Evolutionary conservation across 35 echinoderm and acorn worm species (phyloP).

Genomic region (Apostichopus californicus): DNA sequence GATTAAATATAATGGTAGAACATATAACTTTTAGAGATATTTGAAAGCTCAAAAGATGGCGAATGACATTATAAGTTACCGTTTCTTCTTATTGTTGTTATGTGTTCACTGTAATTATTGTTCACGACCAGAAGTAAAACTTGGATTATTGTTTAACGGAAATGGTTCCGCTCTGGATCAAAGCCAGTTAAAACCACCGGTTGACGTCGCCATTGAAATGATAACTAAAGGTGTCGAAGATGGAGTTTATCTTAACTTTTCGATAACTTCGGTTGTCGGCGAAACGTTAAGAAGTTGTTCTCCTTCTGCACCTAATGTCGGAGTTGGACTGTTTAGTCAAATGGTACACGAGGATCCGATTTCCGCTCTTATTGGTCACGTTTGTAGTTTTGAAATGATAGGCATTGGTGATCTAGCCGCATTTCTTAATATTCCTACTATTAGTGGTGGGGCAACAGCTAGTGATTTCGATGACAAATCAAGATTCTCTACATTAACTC

Average conservation of each 20-base stretch:
- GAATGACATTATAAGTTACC: background rate
- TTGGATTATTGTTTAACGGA: background rate
- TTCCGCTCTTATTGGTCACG: constrained; percentile 15
- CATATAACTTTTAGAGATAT: background rate
- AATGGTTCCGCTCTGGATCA: background rate
- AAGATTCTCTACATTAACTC: background rate
- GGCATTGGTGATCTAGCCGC: constrained; percentile 25
- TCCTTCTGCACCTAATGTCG: background rate
- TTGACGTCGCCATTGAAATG: constrained; percentile 18
- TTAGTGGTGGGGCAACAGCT: background rate
- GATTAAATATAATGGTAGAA: too few species aligned
- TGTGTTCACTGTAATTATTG: background rate
- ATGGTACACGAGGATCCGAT: background rate
- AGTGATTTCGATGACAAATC: background rate
- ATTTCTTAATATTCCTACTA: background rate
- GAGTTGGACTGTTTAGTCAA: constrained; percentile 13
- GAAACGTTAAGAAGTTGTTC: background rate
- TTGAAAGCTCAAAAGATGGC: background rate
- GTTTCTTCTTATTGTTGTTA: background rate
- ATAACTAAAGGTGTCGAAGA: background rate
- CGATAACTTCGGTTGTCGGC: background rate
- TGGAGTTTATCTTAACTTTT: background rate
- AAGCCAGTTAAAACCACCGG: constrained; percentile 16
- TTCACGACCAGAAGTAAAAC: background rate
- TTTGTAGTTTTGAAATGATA: constrained; percentile 29